phyloP scores from a whole-genome alignment of 2,888 invertebrate genomes.

The Strigamia transsilvanica region DNA sequence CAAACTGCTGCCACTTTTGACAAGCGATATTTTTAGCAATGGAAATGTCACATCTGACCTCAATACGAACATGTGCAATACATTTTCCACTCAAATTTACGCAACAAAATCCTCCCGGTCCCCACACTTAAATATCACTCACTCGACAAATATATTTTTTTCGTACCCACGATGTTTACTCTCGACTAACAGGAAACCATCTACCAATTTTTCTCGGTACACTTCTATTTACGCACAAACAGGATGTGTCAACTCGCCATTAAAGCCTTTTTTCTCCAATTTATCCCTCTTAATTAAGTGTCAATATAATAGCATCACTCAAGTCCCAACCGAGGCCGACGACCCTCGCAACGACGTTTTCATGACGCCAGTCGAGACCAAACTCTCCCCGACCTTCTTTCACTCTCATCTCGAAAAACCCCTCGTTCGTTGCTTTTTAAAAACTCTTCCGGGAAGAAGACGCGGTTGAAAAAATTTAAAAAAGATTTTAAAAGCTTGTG shows the following conservation, averaged over 20 bases:
- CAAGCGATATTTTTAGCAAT: constrained; percentile 9
- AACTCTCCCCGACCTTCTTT: neutral
- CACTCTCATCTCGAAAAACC: constrained; percentile 8
- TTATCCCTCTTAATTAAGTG: neutral
- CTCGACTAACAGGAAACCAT: constrained; percentile 14
- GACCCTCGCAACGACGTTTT: neutral
- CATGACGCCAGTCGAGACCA: neutral
- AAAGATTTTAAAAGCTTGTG: neutral
- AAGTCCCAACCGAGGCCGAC: neutral
- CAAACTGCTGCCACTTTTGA: constrained; percentile 40
- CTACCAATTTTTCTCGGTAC: neutral
- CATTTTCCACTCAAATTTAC: constrained; percentile 23
- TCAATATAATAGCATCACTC: constrained; percentile 10
- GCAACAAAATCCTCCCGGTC: constrained; percentile 24
- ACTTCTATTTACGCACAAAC: neutral
- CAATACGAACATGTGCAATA: constrained; percentile 38
- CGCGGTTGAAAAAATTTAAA: neutral
- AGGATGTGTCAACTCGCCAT: neutral
- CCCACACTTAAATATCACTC: constrained; percentile 27
- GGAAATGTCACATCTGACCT: constrained; percentile 42
- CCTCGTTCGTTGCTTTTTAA: neutral
- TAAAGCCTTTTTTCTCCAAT: neutral
- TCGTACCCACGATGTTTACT: neutral
- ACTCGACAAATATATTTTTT: constrained; percentile 34
- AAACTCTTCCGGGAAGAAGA: constrained; percentile 24